These are phyloP conservation scores for Nymphalis polychloros DNA, from an alignment of 2,888 invertebrate species.

Conservation along the genomic window DNA sequence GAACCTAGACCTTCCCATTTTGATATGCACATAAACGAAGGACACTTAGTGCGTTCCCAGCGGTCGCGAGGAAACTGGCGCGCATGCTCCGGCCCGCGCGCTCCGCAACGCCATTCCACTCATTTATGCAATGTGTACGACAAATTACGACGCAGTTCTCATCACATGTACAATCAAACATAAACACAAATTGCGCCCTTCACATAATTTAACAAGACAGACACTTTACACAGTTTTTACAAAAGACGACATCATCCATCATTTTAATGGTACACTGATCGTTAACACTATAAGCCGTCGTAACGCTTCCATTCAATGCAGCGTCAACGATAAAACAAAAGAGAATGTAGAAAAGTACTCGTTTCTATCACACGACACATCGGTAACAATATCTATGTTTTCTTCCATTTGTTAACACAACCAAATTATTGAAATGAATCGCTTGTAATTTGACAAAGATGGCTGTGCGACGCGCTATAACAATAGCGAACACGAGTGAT, in stretches of 20 bases:
- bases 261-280: constrained; percentile 78
- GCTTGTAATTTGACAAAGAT: constrained; percentile 80
- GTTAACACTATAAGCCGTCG: constrained; percentile 63
- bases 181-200: constrained; percentile 71
- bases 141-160: constrained; percentile 79
- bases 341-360: constrained; percentile 73
- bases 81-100: constrained; percentile 80
- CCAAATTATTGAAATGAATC: constrained; percentile 72
- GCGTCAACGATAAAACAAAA: constrained; percentile 78
- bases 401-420: constrained; percentile 67
- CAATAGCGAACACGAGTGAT: constrained; percentile 81
- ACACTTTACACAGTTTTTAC: constrained; percentile 76
- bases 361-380: constrained; percentile 63
- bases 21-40: constrained; percentile 81
- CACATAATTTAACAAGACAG: constrained; percentile 73
- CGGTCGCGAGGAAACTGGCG: constrained; percentile 76
- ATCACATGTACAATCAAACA: constrained; percentile 66
- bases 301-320: constrained; percentile 78
- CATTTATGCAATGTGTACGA: constrained; percentile 78
- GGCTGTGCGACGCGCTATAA: constrained; percentile 79
- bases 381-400: constrained; percentile 59
- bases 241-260: constrained; percentile 77
- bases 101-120: constrained; percentile 81
- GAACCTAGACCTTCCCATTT: constrained; percentile 92
- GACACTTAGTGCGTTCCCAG: constrained; percentile 80